Evolutionary conservation across 2,888 invertebrate species (phyloP).

Genomic region (Phaonia tiefii): DNA sequence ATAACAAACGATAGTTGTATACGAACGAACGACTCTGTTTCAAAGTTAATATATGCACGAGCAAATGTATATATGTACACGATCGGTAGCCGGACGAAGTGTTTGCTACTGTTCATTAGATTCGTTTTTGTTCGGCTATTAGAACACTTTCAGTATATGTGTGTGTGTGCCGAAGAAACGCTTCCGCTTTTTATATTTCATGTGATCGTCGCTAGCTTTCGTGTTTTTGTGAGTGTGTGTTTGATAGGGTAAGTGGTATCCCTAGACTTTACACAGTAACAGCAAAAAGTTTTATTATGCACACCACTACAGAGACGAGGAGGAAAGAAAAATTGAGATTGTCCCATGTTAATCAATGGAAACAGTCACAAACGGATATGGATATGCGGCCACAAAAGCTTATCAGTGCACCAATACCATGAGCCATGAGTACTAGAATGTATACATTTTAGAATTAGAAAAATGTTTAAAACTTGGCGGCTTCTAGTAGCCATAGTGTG

Average conservation of each 20-base stretch:
- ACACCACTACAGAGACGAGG: neutral
- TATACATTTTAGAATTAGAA: conserved; percentile 6
- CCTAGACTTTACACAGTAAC: conserved; percentile 9
- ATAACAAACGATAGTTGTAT: too few species aligned
- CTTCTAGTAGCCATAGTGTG: too few species aligned
- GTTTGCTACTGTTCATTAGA: conserved; percentile 31
- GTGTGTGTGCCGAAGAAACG: conserved; percentile 30
- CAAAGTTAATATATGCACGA: conserved; percentile 17
- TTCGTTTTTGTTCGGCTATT: neutral
- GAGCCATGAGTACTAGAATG: conserved; percentile 15
- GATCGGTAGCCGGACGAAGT: conserved; percentile 30
- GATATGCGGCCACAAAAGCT: conserved; percentile 27
- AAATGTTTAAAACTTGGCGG: neutral
- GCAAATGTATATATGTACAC: too few species aligned
- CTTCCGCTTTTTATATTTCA: conserved; percentile 56
- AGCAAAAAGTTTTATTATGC: neutral
- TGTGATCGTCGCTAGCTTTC: neutral
- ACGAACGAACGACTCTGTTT: neutral
- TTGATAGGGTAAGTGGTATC: conserved; percentile 11
- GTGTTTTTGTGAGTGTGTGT: conserved; percentile 5
- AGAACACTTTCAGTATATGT: conserved; percentile 2
- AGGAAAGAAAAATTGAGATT: neutral
- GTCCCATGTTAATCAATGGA: conserved; percentile 14
- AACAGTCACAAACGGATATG: conserved; percentile 34
- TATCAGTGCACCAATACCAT: conserved; percentile 22